These are phyloP conservation scores for Proterorhinus semilunaris DNA, from an alignment of 2,113 vertebrate genomes.

Conservation along the genomic window DNA sequence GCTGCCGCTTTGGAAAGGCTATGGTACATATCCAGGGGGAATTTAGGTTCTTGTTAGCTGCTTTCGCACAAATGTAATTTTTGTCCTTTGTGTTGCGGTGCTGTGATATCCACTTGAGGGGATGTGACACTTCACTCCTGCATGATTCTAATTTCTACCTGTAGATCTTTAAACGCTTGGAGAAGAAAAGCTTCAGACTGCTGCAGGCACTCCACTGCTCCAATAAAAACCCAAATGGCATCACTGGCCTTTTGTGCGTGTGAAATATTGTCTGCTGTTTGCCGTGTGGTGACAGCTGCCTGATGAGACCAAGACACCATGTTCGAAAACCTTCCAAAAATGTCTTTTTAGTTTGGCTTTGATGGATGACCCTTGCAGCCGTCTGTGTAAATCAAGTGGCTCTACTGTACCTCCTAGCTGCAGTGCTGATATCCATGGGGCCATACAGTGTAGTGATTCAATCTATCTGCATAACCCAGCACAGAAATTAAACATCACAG, in stretches of 20 bases:
- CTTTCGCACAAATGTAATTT: slow-evolving; percentile 20
- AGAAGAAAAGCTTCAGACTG: slow-evolving; percentile 4
- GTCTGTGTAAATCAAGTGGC: slow-evolving; percentile 5
- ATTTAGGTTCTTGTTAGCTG: slow-evolving; percentile 12
- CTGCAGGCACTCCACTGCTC: slow-evolving; percentile 22
- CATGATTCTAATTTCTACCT: slow-evolving; percentile 18
- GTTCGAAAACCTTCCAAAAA: slow-evolving; percentile 39
- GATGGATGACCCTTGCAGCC: slow-evolving; percentile 66
- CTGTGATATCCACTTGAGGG: slow-evolving; percentile 31
- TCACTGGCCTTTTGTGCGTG: slow-evolving; percentile 45
- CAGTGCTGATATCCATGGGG: slow-evolving; percentile 43
- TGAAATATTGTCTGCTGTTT: slow-evolving; percentile 39
- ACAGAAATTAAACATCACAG: slow-evolving; percentile 61
- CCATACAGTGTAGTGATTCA: slow-evolving; percentile 54
- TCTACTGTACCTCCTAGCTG: slow-evolving; percentile 43
- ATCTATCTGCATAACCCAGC: slow-evolving; percentile 49
- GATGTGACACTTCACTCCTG: slow-evolving; percentile 17
- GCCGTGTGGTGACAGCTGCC: slow-evolving; percentile 66
- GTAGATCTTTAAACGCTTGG: slow-evolving; percentile 19
- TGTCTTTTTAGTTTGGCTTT: slow-evolving; percentile 52
- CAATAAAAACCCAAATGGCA: slow-evolving; percentile 44
- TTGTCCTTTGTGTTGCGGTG: slow-evolving; percentile 25
- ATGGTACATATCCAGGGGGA: slow-evolving; percentile 6
- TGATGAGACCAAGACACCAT: slow-evolving; percentile 44
- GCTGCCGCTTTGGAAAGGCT: slow-evolving; percentile 24